Evolutionary conservation across 2,797 vertebrate genomes (phyloP).

Genomic region (Spinus olivaceus): DNA sequence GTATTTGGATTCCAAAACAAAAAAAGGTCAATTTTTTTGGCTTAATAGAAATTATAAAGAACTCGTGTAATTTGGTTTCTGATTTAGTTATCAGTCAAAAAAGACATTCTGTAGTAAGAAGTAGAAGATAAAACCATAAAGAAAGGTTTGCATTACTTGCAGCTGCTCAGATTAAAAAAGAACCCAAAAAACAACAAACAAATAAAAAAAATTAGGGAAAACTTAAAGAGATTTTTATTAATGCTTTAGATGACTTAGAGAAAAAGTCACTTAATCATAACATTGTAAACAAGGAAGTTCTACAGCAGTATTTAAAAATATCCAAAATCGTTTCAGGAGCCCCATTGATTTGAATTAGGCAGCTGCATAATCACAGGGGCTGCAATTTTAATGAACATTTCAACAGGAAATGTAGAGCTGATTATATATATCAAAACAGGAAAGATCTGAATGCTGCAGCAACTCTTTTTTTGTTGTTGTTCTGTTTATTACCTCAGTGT

Average conservation of each 20-base stretch:
- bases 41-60: slow-evolving; percentile 4
- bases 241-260: slow-evolving; percentile 36
- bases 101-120: not conserved
- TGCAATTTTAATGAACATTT: slow-evolving; percentile 71
- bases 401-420: slow-evolving; percentile 64
- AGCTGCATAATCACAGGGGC: slow-evolving; percentile 70
- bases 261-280: slow-evolving; percentile 62
- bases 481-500: not conserved
- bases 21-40: slow-evolving; percentile 16
- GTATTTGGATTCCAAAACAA: not conserved
- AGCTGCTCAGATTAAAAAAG: not conserved
- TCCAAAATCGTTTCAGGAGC: slow-evolving; percentile 62
- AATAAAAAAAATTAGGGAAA: not conserved
- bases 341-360: slow-evolving; percentile 69
- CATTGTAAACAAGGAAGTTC: slow-evolving; percentile 68
- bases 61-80: not conserved
- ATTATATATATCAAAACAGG: slow-evolving; percentile 67
- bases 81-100: slow-evolving; percentile 11
- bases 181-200: not conserved
- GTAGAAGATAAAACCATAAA: slow-evolving; percentile 18
- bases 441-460: slow-evolving; percentile 32
- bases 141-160: not conserved
- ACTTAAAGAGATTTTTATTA: slow-evolving; percentile 25
- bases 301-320: slow-evolving; percentile 65
- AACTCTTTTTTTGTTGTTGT: not conserved